phyloP scores from a whole-genome alignment of 2,888 invertebrate genomes.

The Eulithis testata region DNA sequence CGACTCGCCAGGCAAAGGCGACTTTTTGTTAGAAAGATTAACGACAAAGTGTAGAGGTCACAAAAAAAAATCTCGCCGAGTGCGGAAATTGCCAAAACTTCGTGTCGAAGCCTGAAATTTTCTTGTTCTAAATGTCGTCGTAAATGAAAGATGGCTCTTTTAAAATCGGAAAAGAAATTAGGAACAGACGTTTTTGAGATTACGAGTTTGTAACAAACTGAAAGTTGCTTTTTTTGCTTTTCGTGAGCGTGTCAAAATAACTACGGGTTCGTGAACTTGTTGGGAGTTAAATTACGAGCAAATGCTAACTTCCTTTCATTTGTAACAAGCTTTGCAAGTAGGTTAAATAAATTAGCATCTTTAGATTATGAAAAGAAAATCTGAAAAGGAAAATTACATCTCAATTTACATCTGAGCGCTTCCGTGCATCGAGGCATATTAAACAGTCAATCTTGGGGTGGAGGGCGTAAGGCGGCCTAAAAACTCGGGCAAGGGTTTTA shows the following conservation, averaged over 20 bases:
- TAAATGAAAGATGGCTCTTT: conserved; percentile 83
- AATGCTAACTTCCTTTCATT: conserved; percentile 15
- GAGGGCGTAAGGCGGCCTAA: no score
- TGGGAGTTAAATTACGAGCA: conserved; percentile 22
- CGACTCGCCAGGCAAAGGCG: conserved; percentile 66
- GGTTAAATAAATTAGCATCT: conserved; percentile 11
- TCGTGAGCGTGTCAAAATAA: conserved; percentile 30
- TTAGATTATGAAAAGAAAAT: background rate
- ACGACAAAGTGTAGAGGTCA: conserved; percentile 78
- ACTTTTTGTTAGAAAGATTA: conserved; percentile 81
- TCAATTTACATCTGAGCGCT: no score
- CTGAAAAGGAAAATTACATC: no score
- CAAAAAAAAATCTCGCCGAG: conserved; percentile 76
- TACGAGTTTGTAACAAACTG: conserved; percentile 76
- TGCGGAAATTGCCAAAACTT: conserved; percentile 83
- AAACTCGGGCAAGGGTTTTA: no score
- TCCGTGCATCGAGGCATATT: no score
- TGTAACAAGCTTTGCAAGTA: conserved; percentile 14
- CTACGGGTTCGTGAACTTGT: conserved; percentile 29
- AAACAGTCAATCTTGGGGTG: no score
- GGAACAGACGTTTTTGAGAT: conserved; percentile 81
- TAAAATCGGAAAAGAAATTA: conserved; percentile 83
- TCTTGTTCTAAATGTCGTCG: conserved; percentile 82
- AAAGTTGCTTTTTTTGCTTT: conserved; percentile 55
- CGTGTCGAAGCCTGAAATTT: conserved; percentile 80